Base-by-base conservation (phyloP, 37 sponge, comb jelly and placozoan species). In the Theonella swinhoei region DNA sequence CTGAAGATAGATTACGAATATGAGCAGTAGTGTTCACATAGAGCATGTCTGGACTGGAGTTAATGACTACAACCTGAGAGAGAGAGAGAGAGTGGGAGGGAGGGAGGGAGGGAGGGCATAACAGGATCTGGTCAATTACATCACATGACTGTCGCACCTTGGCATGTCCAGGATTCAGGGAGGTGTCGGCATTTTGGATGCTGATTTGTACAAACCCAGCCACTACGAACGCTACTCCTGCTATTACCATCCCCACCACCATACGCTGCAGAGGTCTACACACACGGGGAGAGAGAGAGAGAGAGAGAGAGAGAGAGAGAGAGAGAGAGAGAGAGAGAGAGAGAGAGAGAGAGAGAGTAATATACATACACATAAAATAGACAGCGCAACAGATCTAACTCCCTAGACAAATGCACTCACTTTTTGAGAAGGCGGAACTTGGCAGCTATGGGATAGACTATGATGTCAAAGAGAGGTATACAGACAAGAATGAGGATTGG, bases 401-500 rank as follows among this genome's bases (percentile, higher is more conserved):
- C 7, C 54, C 14, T 7, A 17, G 54, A 47, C 54, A 47, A 47
- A 7, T 47, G 71, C 81, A 68, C 78, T 0, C 65, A 91, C 92
- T 64, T 89, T 40, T 73, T 83, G 11, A 93, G 70, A 0, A 99
- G 73, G 17, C 82, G 84, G 39, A 85, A 88, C 42, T 78, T 83
- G 20, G 67, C 83, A 29, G 95, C 67, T 1, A 95, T 36, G 11
- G 99, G 99, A 78, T 99, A 99, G 33, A 99, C 85, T 3, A 95
- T 39, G 3, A 85, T 30, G 70, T 99, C 97, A 80, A 99, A 99
- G 7, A 97, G 36, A 1, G 99, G 99, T 43, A 99, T 99, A 67
- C 94, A 88, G 32, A 92, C 70, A 28, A 99, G 84, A 58, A 99
- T 96, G 39, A 97, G 84, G 24, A 99, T 83, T 3, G 99, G 97